Evolutionary conservation across 2,113 vertebrate species (phyloP), one percentile per base, ranked within the genome.

Genomic region (Tretioscincus oriximinensis): DNA sequence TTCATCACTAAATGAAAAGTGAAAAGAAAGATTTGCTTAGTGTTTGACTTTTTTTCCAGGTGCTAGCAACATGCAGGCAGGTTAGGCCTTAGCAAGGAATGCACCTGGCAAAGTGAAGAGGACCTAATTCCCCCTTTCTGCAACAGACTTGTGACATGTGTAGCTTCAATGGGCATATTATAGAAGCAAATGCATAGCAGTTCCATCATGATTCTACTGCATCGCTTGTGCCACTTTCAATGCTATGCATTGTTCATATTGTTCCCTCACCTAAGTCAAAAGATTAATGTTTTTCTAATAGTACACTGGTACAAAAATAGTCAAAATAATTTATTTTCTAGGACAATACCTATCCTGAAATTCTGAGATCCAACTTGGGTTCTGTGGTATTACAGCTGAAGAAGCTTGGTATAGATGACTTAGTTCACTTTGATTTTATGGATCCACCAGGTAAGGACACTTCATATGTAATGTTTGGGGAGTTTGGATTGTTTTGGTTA

Each of bases 361-460:
- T 99, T 90, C 93, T 98, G 88, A 95, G 98, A 85, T 99, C 98
- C 73, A 99, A 99, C 90, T 94, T 99, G 91, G 97, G 97, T 87
- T 98, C 98, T 65, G 97, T 99, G 88, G 97, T 99, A 74, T 94
- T 99, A 87, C 98, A 99, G 85, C 93, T 99, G 88, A 98, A 98
- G 94, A 99, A 99, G 92, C 96, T 99, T 87, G 98, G 98, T 73
- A 99, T 99, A 84, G 97, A 99, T 91, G 98, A 99, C 89, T 95
- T 99, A 93, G 98, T 99, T 80, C 98, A 99, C 93, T 99, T 99
- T 87, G 98, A 99, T 95, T 99, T 99, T 95, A 98, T 99, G 98
- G 98, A 99, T 86, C 98, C 98, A 84, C 98, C 98, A 96, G 98
- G 98, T 99, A 94, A 77, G 86, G 64, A 73, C 78, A 85, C 86